These are phyloP conservation scores for Amphipoea lucens DNA, from an alignment of 2,888 invertebrate genomes.

Conservation along the genomic window DNA sequence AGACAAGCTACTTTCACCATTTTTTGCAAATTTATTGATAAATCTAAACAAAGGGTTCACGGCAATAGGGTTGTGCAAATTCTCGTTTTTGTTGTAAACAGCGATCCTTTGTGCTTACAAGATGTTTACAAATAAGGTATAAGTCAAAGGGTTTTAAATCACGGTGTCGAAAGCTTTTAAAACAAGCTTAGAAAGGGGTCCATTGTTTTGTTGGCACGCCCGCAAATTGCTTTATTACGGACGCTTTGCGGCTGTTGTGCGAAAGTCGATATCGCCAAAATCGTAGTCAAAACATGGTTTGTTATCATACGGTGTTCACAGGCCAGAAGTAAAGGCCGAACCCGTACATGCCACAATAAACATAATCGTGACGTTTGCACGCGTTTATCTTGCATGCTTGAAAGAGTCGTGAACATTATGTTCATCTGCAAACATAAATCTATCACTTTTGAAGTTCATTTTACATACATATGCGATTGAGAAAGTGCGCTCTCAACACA, in stretches of 20 bases:
- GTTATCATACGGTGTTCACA: conserved; percentile 78
- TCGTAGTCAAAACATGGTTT: conserved; percentile 87
- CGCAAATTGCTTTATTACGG: conserved; percentile 90
- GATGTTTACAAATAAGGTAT: conserved; percentile 89
- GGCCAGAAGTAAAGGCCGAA: conserved; percentile 56
- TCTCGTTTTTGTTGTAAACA: conserved; percentile 83
- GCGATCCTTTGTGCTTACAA: conserved; percentile 84
- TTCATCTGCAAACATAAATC: conserved; percentile 69
- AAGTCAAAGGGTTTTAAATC: conserved; percentile 90
- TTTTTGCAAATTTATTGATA: conserved; percentile 74
- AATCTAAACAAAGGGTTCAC: conserved; percentile 82
- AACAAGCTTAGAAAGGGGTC: conserved; percentile 87
- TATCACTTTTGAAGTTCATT: conserved; percentile 66
- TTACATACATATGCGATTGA: conserved; percentile 56
- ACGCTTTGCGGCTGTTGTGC: conserved; percentile 80
- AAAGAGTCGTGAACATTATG: conserved; percentile 62
- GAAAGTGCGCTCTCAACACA: conserved; percentile 61
- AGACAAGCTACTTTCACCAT: conserved; percentile 79
- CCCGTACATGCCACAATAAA: conserved; percentile 63
- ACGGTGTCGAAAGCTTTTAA: conserved; percentile 89
- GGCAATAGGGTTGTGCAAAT: conserved; percentile 88
- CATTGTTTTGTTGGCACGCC: conserved; percentile 88
- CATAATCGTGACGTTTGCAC: conserved; percentile 53
- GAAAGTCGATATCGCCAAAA: conserved; percentile 88
- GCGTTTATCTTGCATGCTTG: conserved; percentile 56